These are phyloP conservation scores for Alauda arvensis DNA, from an alignment of 2,797 vertebrate genomes.

Conservation along the genomic window DNA sequence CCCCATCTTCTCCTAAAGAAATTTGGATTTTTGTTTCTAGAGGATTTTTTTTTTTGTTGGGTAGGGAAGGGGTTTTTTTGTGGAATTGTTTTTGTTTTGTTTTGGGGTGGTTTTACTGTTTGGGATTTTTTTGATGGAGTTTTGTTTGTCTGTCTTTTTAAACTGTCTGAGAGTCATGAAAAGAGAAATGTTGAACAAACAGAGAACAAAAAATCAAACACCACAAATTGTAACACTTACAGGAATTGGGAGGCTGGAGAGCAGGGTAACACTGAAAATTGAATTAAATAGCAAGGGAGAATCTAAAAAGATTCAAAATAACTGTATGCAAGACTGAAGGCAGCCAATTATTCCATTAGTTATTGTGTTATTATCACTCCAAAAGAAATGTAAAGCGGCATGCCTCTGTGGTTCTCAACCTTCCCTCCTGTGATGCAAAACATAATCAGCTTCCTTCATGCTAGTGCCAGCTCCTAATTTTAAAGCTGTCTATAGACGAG, in stretches of 20 bases:
- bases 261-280: background rate
- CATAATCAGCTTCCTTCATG: background rate
- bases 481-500: background rate
- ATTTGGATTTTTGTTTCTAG: background rate
- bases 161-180: background rate
- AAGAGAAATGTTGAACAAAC: background rate
- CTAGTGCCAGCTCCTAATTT: background rate
- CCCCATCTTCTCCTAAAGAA: background rate
- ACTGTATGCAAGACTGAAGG: background rate
- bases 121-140: background rate
- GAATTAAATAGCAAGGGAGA: background rate
- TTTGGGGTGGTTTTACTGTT: too few species aligned
- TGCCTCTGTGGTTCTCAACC: background rate
- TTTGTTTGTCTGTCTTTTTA: background rate
- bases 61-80: too few species aligned
- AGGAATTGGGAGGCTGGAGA: background rate
- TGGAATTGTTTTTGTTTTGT: too few species aligned
- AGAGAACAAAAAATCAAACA: background rate
- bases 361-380: background rate
- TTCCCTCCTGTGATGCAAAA: background rate
- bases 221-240: background rate
- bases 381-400: background rate
- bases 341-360: background rate
- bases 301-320: slow-evolving; percentile 1
- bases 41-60: too few species aligned